phyloP scores from a whole-genome alignment of 1,140 invertebrate species.

The Dreissena rostriformis region DNA sequence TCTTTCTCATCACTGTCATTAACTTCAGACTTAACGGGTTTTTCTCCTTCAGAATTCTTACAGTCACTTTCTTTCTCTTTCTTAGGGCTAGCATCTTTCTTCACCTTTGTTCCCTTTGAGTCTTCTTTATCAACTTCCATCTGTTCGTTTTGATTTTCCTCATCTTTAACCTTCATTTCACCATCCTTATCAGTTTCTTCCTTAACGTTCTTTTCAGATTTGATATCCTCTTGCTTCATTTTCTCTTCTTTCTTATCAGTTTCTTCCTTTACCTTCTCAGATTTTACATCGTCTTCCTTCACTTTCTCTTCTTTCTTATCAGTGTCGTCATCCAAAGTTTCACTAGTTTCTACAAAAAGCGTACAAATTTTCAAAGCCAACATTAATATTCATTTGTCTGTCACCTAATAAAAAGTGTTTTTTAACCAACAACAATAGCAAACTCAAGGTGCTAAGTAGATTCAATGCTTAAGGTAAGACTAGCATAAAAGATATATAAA shows the following conservation, averaged over 20 bases:
- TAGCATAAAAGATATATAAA: too few species aligned
- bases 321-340: background rate
- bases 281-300: constrained; percentile 23
- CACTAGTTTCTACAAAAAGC: too few species aligned
- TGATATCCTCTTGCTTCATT: constrained; percentile 11
- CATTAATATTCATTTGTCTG: too few species aligned
- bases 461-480: too few species aligned
- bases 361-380: too few species aligned
- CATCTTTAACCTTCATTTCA: constrained; percentile 38
- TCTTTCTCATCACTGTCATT: constrained; percentile 63
- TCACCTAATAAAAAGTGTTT: too few species aligned
- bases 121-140: constrained; percentile 24
- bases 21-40: background rate
- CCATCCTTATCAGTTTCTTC: constrained; percentile 29
- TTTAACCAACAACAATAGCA: too few species aligned
- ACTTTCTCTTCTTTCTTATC: constrained; percentile 33
- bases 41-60: constrained; percentile 39
- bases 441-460: too few species aligned
- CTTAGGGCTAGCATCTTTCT: constrained; percentile 48
- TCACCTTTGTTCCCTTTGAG: background rate
- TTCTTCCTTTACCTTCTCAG: constrained; percentile 19
- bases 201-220: constrained; percentile 18
- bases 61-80: constrained; percentile 58
- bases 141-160: constrained; percentile 9
- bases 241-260: constrained; percentile 12